Evolutionary conservation across 2,888 invertebrate species (phyloP), one percentile per base, ranked within the genome.

Genomic region (Patella depressa): DNA sequence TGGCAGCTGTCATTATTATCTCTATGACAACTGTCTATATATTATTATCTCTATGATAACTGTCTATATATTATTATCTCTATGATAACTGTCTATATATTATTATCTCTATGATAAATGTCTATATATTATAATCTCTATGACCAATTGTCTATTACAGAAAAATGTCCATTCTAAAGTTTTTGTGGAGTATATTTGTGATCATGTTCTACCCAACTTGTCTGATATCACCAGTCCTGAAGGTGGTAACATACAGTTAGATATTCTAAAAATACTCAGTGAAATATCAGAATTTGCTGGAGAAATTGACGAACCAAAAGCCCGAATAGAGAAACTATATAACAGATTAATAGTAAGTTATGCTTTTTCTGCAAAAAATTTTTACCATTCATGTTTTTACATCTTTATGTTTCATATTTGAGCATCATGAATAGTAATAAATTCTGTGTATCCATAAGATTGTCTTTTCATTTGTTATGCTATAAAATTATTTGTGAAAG

Each of bases 251-350:
- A 79, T 94, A 69, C 95, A 96, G 88, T 92, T 97, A 80, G 96
- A 96, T 86, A 92, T 98, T 75, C 92, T 98, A 45, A 96, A 96
- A 92, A 94, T 96, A 81, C 94, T 98, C 89, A 97, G 98, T 53
- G 97, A 98, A 91, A 94, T 97, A 85, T 94, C 95, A 72, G 94
- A 95, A 80, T 94, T 95, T 92, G 95, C 95, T 89, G 96, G 96
- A 69, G 94, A 94, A 70, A 90, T 96, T 76, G 96, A 96, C 73
- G 95, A 96, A 86, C 93, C 95, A 53, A 94, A 95, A 81, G 93
- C 94, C 78, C 95, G 95, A 91, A 94, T 97, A 79, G 94, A 95
- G 85, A 94, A 94, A 79, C 94, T 97, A 57, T 96, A 95, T 92
- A 94, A 95, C 84, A 94, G 95, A 84, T 92, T 97, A 71, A 94